Conservation (phyloP, 2,113 vertebrate species). For the Muntiacus reevesi region DNA sequence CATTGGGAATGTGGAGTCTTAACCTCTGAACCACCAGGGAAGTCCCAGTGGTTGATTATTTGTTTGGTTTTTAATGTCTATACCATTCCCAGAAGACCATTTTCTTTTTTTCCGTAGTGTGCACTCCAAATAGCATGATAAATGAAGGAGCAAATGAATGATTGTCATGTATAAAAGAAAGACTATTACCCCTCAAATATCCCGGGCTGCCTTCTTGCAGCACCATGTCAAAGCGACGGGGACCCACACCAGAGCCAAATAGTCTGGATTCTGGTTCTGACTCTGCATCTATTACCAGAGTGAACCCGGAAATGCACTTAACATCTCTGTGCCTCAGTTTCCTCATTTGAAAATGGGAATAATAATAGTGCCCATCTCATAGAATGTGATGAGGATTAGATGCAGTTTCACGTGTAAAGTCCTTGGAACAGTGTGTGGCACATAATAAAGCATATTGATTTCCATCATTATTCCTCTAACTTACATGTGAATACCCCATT, state of each 20-base stretch:
- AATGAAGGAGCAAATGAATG: background rate
- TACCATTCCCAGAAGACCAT: background rate
- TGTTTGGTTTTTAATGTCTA: conserved; percentile 25
- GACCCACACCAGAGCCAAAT: background rate
- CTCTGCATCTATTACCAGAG: background rate
- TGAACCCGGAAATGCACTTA: background rate
- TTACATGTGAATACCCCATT: background rate
- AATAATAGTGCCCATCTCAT: background rate
- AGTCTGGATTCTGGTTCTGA: background rate
- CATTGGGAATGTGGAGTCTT: background rate
- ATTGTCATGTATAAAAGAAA: background rate
- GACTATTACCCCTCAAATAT: background rate
- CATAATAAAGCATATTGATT: background rate
- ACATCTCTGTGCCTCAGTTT: background rate
- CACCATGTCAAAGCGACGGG: background rate
- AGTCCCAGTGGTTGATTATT: background rate
- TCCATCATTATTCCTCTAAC: background rate
- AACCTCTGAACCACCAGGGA: background rate
- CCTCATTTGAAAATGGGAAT: background rate
- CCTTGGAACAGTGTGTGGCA: background rate
- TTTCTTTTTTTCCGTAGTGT: background rate
- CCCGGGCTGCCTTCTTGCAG: background rate
- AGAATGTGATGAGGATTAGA: background rate
- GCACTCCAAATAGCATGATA: background rate
- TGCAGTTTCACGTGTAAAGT: background rate